Percentiles rank a stretch among this genome's conserved stretches.
phyloP scores from a whole-genome alignment of 2,797 vertebrate species.

The Austrolebias charrua region DNA sequence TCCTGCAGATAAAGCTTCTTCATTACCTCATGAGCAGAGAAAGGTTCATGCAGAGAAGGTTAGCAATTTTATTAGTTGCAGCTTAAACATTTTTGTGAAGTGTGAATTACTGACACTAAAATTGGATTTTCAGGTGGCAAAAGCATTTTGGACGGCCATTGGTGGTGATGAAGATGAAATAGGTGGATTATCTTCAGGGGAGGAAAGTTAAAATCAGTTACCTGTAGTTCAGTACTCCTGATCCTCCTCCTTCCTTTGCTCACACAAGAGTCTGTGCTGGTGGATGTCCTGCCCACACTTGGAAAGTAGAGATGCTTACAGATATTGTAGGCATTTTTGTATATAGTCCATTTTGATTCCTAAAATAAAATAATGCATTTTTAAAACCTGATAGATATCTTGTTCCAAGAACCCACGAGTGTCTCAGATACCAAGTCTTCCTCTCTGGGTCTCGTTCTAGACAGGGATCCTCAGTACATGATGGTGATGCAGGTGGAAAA shows the following conservation, averaged over 20 bases:
- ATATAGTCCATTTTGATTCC: conserved; percentile 44
- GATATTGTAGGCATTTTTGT: conserved; percentile 40
- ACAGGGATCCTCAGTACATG: conserved; percentile 30
- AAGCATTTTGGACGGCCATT: conserved; percentile 99
- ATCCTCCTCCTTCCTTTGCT: conserved; percentile 42
- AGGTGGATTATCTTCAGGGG: conserved; percentile 92
- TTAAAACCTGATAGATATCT: conserved; percentile 35
- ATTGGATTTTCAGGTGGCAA: conserved; percentile 86
- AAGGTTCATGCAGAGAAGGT: conserved; percentile 98
- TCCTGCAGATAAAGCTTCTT: conserved; percentile 91
- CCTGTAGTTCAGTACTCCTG: conserved; percentile 24
- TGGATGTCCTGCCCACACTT: conserved; percentile 38
- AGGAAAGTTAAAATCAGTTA: conserved; percentile 83
- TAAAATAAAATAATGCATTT: conserved; percentile 38
- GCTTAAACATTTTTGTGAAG: no score
- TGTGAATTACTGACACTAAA: not conserved
- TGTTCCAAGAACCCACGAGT: conserved; percentile 24
- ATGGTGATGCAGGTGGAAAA: conserved; percentile 21
- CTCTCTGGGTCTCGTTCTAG: conserved; percentile 11
- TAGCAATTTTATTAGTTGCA: conserved; percentile 36
- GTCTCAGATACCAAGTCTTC: conserved; percentile 20
- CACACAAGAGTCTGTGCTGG: conserved; percentile 38
- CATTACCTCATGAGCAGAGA: conserved; percentile 94
- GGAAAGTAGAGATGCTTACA: conserved; percentile 51
- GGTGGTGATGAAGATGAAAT: conserved; percentile 97